Evolutionary conservation across 2,113 vertebrate genomes (phyloP).

Genomic region (Oostethus manadensis): DNA sequence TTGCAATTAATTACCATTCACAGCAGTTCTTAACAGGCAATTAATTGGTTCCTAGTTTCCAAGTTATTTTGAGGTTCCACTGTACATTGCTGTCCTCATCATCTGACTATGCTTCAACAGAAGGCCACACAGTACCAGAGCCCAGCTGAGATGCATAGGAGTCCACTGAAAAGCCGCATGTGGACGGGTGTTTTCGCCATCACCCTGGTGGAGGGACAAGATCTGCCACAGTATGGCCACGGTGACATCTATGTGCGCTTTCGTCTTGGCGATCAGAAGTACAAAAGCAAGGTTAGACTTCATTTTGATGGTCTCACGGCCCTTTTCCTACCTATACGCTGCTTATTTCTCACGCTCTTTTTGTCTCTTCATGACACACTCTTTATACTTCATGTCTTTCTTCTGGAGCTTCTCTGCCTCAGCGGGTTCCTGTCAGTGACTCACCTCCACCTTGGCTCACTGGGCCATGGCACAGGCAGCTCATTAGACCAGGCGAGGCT

Average conservation of each 20-base stretch:
- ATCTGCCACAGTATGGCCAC: constrained; percentile 74
- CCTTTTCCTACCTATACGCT: neutral
- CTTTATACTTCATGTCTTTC: constrained; percentile 11
- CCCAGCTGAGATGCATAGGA: constrained; percentile 32
- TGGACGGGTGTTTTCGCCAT: constrained; percentile 85
- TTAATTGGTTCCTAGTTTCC: no score
- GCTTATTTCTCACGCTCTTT: constrained; percentile 15
- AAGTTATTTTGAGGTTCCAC: no score
- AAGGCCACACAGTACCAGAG: constrained; percentile 31
- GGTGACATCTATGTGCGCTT: constrained; percentile 86
- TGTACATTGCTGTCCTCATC: no score
- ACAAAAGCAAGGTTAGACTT: constrained; percentile 86
- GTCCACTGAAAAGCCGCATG: constrained; percentile 77
- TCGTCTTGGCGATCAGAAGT: constrained; percentile 87
- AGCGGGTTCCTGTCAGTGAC: constrained; percentile 63
- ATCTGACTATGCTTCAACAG: constrained; percentile 27
- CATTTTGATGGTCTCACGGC: neutral
- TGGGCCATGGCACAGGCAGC: constrained; percentile 66
- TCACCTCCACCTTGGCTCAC: constrained; percentile 70
- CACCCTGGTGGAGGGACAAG: constrained; percentile 85
- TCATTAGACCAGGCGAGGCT: constrained; percentile 69
- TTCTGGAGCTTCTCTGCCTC: constrained; percentile 37
- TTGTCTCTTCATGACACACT: constrained; percentile 21
- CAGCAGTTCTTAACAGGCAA: no score
- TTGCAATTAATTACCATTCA: no score